A percentile compares a stretch with the other conserved stretches of the same genome.
Evolutionary conservation across 2,113 vertebrate species (phyloP).

Genomic region (Macrotus californicus): DNA sequence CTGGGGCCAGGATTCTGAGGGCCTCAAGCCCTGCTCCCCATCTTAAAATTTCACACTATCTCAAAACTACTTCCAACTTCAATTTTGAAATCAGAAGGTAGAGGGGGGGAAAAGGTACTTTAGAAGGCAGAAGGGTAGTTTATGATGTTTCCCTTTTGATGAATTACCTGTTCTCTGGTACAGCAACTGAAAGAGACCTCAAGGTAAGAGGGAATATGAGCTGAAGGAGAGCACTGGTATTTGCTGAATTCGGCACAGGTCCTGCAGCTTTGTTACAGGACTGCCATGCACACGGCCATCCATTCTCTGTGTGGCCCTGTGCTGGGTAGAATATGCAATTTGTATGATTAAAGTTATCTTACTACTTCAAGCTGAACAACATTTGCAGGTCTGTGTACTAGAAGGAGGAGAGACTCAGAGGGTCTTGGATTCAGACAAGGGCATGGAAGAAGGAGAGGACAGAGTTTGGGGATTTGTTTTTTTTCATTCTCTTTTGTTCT

Average conservation of each 20-base stretch:
- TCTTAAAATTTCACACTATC: background rate
- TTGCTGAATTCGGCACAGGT: constrained; percentile 24
- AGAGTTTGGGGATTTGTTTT: background rate
- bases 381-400: background rate
- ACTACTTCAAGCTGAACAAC: constrained; percentile 47
- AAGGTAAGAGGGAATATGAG: constrained; percentile 55
- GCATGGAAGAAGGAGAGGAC: background rate
- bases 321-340: background rate
- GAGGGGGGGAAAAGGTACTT: background rate
- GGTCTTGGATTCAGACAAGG: background rate
- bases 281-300: background rate
- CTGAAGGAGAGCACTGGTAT: constrained; percentile 39
- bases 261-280: constrained; percentile 34
- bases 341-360: constrained; percentile 47
- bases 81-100: constrained; percentile 24
- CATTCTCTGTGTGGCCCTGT: constrained; percentile 5
- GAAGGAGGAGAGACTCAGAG: background rate
- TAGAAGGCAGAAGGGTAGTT: constrained; percentile 32
- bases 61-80: constrained; percentile 10
- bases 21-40: background rate
- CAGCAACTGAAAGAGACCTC: constrained; percentile 23
- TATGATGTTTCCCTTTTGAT: constrained; percentile 49
- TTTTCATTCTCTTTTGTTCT: background rate
- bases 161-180: constrained; percentile 40
- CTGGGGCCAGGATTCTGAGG: background rate